Conservation (phyloP, 2,797 vertebrate species). For the Psittacula derbiana region DNA sequence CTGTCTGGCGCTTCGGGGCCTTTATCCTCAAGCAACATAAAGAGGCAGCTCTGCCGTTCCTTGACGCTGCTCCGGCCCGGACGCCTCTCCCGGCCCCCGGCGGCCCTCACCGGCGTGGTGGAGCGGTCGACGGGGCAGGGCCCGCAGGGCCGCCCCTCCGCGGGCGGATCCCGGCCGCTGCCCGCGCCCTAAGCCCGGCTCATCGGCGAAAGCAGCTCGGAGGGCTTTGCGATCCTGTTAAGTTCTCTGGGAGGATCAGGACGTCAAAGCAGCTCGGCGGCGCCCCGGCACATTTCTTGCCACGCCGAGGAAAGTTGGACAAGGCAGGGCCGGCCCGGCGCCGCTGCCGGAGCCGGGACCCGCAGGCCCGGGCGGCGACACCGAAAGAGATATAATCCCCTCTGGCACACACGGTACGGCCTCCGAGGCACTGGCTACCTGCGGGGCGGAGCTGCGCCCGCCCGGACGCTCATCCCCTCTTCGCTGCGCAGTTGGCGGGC, state of each 20-base stretch:
- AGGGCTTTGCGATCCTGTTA: slow-evolving; percentile 67
- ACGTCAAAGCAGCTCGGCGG: slow-evolving; percentile 19
- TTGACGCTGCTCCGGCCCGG: neutral
- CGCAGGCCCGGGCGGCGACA: neutral
- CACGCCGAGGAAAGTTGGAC: neutral
- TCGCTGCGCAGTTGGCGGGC: neutral
- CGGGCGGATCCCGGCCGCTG: slow-evolving; percentile 75
- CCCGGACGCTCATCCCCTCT: neutral
- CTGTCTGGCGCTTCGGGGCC: neutral
- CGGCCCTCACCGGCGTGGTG: neutral
- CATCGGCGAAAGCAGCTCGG: slow-evolving; percentile 14
- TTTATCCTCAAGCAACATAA: neutral
- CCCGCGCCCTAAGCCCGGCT: slow-evolving; percentile 68
- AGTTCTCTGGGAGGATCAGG: slow-evolving; percentile 62
- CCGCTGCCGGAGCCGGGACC: neutral
- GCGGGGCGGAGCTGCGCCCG: neutral
- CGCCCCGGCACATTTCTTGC: neutral
- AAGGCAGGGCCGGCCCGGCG: neutral
- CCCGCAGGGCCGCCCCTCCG: neutral
- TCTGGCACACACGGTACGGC: neutral
- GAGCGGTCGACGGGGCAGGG: neutral
- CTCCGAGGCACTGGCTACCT: neutral
- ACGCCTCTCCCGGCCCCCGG: neutral
- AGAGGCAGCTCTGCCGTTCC: neutral
- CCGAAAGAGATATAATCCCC: too few species aligned